Evolutionary conservation across 2,797 vertebrate genomes (phyloP).

Genomic region (Scyliorhinus canicula): DNA sequence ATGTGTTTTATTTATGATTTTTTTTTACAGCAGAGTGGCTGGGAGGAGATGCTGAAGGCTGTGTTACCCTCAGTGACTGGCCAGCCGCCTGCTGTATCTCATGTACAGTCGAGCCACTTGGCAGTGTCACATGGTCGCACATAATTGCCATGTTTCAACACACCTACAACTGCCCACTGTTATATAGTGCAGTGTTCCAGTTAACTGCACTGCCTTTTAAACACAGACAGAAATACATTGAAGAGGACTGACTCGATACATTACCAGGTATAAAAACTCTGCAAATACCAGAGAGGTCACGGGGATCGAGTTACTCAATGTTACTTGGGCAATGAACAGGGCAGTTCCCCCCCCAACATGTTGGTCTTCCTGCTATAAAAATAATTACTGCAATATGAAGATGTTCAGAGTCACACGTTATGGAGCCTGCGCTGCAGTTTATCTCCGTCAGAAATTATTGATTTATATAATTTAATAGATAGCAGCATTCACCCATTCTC

Average conservation of each 20-base stretch:
- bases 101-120: not conserved
- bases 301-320: not conserved
- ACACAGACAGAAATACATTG: not conserved
- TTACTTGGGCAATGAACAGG: not conserved
- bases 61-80: not conserved
- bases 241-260: not conserved
- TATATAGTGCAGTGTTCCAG: not conserved
- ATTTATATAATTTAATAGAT: not conserved
- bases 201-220: constrained; percentile 10
- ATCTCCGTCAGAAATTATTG: not conserved
- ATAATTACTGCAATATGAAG: not conserved
- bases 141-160: not conserved
- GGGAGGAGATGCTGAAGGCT: not conserved
- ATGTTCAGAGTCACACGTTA: not conserved
- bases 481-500: constrained; percentile 9
- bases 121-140: not conserved
- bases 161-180: not conserved
- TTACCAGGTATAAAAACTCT: not conserved
- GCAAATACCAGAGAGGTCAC: not conserved
- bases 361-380: not conserved
- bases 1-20: not conserved
- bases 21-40: not conserved
- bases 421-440: not conserved
- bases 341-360: not conserved
- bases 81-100: not conserved